Percentiles rank a stretch among this genome's conserved stretches.
Conservation (phyloP, 2,888 invertebrate species). For the Sicus ferrugineus region DNA sequence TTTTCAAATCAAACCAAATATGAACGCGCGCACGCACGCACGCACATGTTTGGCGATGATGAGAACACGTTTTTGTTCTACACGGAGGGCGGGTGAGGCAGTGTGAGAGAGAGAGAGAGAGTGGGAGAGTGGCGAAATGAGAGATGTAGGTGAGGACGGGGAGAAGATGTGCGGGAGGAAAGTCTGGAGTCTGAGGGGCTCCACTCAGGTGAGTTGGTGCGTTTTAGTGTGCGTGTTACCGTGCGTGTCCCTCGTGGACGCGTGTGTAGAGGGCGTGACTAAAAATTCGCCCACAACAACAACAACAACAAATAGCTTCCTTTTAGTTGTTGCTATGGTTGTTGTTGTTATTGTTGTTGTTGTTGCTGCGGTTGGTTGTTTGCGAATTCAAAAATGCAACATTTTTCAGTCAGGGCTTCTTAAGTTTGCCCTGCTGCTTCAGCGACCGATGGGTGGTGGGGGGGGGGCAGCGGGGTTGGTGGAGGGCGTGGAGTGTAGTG, state of each 20-base stretch:
- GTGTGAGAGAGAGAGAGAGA: neutral
- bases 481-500: neutral
- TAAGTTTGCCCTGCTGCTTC: neutral
- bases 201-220: neutral
- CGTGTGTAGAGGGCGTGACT: conserved; percentile 4
- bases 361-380: neutral
- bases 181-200: no score
- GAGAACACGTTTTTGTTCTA: neutral
- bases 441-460: neutral
- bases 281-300: neutral
- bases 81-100: neutral
- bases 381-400: neutral
- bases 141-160: neutral
- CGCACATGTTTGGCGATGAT: conserved; percentile 25
- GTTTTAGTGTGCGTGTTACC: conserved; percentile 16
- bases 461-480: neutral
- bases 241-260: conserved; percentile 1
- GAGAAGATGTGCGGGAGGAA: neutral
- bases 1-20: conserved; percentile 41
- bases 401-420: neutral
- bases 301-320: neutral
- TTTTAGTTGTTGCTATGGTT: no score
- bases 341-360: neutral
- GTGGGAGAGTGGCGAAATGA: neutral
- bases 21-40: conserved; percentile 44